phyloP scores from a whole-genome alignment of 2,113 vertebrate genomes.

The Chaetodon auriga region DNA sequence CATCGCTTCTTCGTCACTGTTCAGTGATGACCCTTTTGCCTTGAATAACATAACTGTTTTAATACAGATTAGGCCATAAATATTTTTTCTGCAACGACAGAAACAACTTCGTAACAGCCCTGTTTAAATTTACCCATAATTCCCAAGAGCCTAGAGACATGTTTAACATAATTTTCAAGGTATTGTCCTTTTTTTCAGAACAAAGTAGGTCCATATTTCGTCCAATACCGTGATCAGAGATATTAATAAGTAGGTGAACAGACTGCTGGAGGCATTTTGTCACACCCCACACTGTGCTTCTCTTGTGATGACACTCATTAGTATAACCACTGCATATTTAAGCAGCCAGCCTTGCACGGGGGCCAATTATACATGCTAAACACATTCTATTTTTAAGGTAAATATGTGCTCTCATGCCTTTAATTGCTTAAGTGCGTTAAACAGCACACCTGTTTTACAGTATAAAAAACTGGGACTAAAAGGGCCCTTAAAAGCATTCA shows the following conservation, averaged over 20 bases:
- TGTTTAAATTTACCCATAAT: neutral
- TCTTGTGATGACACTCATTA: slow-evolving; percentile 61
- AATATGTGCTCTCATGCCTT: slow-evolving; percentile 63
- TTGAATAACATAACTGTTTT: neutral
- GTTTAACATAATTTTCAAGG: slow-evolving; percentile 11
- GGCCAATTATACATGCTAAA: slow-evolving; percentile 66
- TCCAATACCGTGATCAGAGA: slow-evolving; percentile 40
- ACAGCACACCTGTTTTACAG: slow-evolving; percentile 46
- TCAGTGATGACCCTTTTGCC: neutral
- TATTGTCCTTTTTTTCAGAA: slow-evolving; percentile 13
- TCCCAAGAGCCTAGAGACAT: neutral
- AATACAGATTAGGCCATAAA: neutral
- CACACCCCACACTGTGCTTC: slow-evolving; percentile 34
- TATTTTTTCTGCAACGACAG: neutral
- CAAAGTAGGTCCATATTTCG: slow-evolving; percentile 33
- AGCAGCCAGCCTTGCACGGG: slow-evolving; percentile 40
- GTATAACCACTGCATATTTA: slow-evolving; percentile 59
- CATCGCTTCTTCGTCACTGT: neutral
- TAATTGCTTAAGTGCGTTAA: slow-evolving; percentile 57
- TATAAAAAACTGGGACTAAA: slow-evolving; percentile 45
- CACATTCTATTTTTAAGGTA: slow-evolving; percentile 59
- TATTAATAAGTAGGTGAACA: slow-evolving; percentile 58
- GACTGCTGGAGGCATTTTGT: slow-evolving; percentile 49
- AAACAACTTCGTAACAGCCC: neutral
- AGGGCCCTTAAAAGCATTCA: slow-evolving; percentile 51